Evolutionary conservation across 2,113 vertebrate genomes (phyloP), one percentile per base, ranked within the genome.

Genomic region (Plectropomus leopardus): DNA sequence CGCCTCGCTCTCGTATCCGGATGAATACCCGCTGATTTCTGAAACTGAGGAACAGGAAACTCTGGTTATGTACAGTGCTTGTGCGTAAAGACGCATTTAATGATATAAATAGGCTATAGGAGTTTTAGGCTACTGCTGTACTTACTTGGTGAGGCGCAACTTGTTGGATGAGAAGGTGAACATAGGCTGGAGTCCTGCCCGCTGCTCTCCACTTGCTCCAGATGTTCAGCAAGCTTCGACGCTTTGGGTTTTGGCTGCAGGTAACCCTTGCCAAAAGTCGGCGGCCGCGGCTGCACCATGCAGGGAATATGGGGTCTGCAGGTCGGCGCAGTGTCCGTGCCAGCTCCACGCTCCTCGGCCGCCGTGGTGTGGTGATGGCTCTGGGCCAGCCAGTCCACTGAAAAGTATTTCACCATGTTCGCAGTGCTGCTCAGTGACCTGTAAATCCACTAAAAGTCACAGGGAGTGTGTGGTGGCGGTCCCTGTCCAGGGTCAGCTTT

Each of bases 321-420:
- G 14, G 70, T 14, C 14, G 57, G 23, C 1, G 48, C 24, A 0
- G 44, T 15, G 4, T 87, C 82, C 75, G 13, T 19, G 48, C 28
- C 66, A 26, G 71, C 15, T 61, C 51, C 72, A 1, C 14, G 44
- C 0, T 66, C 73, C 3, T 77, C 48, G 0, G 54, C 42, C 11
- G 0, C 11, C 4, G 48, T 2, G 2, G 32, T 51, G n/a, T 64
- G 45, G 45, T 64, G 71, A 28, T 94, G 94, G 93, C 96, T 97
- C 88, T 92, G 94, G 0, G 96, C 94, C 57, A 98, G 88, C 96
- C 97, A 96, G 87, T 96, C 96, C 73, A 94, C 95, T 0, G 97
- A 96, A 74, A 96, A 96, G 74, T 78, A 93, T 72, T 90, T 93
- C 32, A 93, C 87, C 94, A 95, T 95, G 75, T 81, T 92, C 9